Evolutionary conservation across 2,797 vertebrate species (phyloP).

Genomic region (Lepus townsendii): DNA sequence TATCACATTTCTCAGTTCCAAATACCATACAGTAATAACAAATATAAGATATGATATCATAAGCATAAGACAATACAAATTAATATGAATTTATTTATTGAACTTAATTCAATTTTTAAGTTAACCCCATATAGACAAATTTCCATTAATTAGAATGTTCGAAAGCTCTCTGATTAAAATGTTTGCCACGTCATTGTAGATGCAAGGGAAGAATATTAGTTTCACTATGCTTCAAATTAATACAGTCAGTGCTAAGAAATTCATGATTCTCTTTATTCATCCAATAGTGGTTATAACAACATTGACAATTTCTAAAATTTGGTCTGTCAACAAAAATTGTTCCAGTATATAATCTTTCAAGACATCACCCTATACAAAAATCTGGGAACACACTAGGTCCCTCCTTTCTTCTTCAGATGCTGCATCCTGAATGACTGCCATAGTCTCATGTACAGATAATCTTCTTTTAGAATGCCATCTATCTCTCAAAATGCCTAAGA

Average conservation of each 20-base stretch:
- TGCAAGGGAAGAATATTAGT: not conserved
- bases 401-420: not conserved
- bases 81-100: not conserved
- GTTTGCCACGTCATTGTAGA: not conserved
- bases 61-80: not conserved
- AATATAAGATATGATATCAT: not conserved
- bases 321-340: not conserved
- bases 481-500: not conserved
- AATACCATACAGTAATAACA: not conserved
- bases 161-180: constrained; percentile 6
- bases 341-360: not conserved
- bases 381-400: not conserved
- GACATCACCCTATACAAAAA: not conserved
- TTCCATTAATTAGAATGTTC: not conserved
- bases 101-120: constrained; percentile 21
- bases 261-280: not conserved
- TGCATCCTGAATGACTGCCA: not conserved
- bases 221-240: constrained; percentile 11
- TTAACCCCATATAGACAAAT: not conserved
- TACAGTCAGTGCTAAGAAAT: not conserved
- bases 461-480: not conserved
- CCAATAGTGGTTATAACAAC: not conserved
- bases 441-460: not conserved
- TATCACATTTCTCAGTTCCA: not conserved
- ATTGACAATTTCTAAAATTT: not conserved